Conservation (phyloP, 2,888 invertebrate species). For the Pristionchus fissidentatus region DNA sequence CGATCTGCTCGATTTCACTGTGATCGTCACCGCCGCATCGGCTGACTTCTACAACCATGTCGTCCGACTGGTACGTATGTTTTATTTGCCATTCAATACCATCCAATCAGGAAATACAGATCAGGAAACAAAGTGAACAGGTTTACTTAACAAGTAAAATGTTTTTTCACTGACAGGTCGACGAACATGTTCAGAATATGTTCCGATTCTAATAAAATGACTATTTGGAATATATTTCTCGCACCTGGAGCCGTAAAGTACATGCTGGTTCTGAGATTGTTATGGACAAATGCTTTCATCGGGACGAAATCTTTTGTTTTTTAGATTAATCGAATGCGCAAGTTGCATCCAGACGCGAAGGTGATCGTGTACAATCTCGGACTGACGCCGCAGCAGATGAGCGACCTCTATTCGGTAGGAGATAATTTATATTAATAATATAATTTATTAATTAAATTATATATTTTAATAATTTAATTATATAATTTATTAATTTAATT, state of each 20-base stretch:
- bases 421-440: background rate
- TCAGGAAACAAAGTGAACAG: background rate
- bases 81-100: background rate
- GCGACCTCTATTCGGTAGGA: background rate
- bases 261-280: too few relatives aligned
- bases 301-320: too few relatives aligned
- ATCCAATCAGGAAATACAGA: background rate
- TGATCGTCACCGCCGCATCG: slow-evolving; percentile 39
- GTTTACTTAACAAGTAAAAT: background rate
- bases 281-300: too few relatives aligned
- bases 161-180: too few relatives aligned
- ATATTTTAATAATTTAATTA: background rate
- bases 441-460: background rate
- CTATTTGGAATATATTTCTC: too few relatives aligned
- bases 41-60: background rate
- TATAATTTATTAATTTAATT: too few relatives aligned
- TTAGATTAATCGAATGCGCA: slow-evolving; percentile 23
- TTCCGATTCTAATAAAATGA: background rate
- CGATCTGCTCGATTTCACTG: slow-evolving; percentile 27
- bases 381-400: background rate
- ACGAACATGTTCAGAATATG: too few relatives aligned
- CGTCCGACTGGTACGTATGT: slow-evolving; percentile 15
- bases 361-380: slow-evolving; percentile 43
- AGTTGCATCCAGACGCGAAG: slow-evolving; percentile 27
- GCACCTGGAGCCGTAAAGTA: too few relatives aligned